phyloP scores from a whole-genome alignment of 2,113 vertebrate species.

The Probosciger aterrimus region DNA sequence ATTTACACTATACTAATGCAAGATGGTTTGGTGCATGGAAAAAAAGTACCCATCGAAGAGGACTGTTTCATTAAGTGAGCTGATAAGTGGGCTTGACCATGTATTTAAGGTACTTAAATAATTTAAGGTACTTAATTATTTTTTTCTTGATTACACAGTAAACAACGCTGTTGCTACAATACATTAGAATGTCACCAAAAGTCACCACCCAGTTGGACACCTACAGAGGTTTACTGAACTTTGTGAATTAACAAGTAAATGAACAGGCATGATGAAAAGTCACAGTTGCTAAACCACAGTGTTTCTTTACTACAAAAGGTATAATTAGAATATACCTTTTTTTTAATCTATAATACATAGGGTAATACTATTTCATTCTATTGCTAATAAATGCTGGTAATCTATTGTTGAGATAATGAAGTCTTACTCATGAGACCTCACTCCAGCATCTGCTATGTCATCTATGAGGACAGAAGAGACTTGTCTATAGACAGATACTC shows the following conservation, averaged over 20 bases:
- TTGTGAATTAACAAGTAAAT: background rate
- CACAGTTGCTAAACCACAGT: background rate
- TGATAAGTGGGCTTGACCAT: background rate
- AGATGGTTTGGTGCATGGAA: background rate
- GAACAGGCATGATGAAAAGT: background rate
- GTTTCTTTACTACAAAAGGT: background rate
- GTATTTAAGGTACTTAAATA: background rate
- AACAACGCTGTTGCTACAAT: background rate
- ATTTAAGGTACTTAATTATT: conserved; percentile 14
- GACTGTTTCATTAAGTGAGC: background rate
- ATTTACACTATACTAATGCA: background rate
- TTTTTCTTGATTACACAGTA: background rate
- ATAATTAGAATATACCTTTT: background rate
- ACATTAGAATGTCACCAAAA: background rate
- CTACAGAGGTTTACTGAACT: background rate
- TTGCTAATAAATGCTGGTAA: background rate
- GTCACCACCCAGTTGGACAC: background rate
- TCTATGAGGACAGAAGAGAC: background rate
- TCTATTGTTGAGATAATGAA: background rate
- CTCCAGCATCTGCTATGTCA: background rate
- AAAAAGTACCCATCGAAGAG: background rate
- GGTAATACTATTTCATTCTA: background rate
- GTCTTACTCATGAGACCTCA: background rate
- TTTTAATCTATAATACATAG: background rate
- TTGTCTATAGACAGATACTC: background rate